Base-by-base conservation (phyloP, 1,140 invertebrate genomes). In the Anadara kagoshimensis region DNA sequence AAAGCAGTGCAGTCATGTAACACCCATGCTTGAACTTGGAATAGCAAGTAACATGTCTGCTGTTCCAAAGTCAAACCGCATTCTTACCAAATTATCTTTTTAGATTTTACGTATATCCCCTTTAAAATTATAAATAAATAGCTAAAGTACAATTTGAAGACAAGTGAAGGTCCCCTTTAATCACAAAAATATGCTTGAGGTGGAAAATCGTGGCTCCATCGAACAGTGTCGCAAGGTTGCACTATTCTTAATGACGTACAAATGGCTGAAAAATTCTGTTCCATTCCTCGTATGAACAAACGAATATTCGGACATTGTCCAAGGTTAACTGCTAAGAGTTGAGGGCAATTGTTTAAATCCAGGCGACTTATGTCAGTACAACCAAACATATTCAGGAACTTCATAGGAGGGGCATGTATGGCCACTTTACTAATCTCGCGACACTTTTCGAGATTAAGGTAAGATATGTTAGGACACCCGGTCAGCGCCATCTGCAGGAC, bases 381-480 rank as follows among this genome's bases (percentile, higher is more conserved):
- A 5, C 79, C 85, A 70, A 83, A 86, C 76, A 86, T 75, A 69
- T 86, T 86, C 59, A 86, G 65, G 73, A 83, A 86, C 61, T 83
- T 81, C 65, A 86, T 66, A 4, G 78, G 78, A 16, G 72, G 77
- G 3, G 81, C 71, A 11, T 80, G 72, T 29, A 86, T 67, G 5
- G 67, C 63, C 0, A 86, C 73, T n/a, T 82, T 72, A 12, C 76
- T 81, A 41, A 86, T 75, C 51, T 76, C 78, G n/a, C 74, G 64
- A 51, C 83, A 85, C 70, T 85, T 86, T 59, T 86, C 85, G 14
- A 86, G 69, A 69, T 86, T 86, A 7, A 86, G 73, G 64, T 85
- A 76, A 8, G 81, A 65, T 62, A 86, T 85, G 49, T 86, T 86
- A 8, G 79, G 76, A 69, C 85, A 86, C 26, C 85, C 85, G 63